Evolutionary conservation across 2,113 vertebrate species (phyloP).

Genomic region (Neodon shergylaensis): DNA sequence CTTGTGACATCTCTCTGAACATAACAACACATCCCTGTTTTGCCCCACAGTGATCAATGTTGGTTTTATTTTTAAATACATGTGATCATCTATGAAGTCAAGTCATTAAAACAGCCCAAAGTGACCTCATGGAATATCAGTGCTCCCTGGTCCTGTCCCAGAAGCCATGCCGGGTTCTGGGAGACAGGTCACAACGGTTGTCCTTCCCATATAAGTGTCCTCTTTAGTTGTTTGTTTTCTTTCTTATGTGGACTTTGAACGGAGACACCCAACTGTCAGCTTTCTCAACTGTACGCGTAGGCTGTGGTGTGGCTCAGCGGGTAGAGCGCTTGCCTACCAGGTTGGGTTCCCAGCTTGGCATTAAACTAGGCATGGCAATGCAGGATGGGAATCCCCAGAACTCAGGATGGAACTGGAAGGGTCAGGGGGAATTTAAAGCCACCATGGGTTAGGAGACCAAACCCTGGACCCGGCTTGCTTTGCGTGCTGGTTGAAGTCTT

Average conservation of each 20-base stretch:
- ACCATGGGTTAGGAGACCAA: no score
- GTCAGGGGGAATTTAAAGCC: not conserved
- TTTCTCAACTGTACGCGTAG: not conserved
- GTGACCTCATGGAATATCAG: not conserved
- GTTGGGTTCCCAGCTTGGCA: not conserved
- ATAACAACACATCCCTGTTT: accelerated
- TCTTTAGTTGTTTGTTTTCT: not conserved
- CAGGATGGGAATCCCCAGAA: not conserved
- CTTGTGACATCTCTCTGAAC: not conserved
- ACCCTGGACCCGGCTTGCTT: not conserved
- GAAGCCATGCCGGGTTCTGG: accelerated
- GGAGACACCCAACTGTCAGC: not conserved
- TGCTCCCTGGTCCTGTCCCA: not conserved
- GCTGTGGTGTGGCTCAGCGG: no score
- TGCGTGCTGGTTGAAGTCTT: not conserved
- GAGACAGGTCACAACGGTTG: not conserved
- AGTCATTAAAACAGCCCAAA: not conserved
- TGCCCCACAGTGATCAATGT: not conserved
- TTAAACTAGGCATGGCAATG: not conserved
- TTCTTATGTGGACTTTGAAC: accelerated
- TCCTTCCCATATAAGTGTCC: not conserved
- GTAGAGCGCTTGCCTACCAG: accelerated
- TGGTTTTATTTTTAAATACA: not conserved
- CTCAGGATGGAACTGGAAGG: not conserved
- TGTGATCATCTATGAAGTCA: not conserved